Conservation (phyloP, 2,888 invertebrate species). For the Ariolimax columbianus region DNA sequence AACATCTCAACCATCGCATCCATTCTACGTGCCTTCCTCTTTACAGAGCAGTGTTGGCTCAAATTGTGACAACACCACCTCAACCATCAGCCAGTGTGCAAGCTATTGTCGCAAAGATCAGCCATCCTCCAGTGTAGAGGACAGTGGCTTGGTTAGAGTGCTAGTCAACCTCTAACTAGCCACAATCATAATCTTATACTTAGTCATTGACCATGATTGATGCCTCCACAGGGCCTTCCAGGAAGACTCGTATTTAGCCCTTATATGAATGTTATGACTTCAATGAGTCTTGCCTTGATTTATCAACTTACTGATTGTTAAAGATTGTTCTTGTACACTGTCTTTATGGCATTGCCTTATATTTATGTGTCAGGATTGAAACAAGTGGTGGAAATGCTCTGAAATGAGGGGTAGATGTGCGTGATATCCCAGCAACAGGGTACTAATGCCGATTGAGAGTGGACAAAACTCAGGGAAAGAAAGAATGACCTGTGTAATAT, state of each 20-base stretch:
- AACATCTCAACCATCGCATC: conserved; percentile 43
- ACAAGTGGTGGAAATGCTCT: background rate
- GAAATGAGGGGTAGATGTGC: background rate
- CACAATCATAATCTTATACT: background rate
- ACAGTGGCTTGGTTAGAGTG: conserved; percentile 43
- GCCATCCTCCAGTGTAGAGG: conserved; percentile 49
- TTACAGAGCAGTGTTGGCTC: conserved; percentile 38
- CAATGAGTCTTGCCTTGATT: conserved; percentile 19
- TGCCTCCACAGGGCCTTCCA: conserved; percentile 1
- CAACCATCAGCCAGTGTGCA: conserved; percentile 45
- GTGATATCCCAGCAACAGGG: background rate
- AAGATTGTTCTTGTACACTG: background rate
- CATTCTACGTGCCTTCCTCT: conserved; percentile 52
- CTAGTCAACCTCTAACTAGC: conserved; percentile 43
- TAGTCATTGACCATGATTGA: background rate
- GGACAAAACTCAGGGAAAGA: conserved; percentile 17
- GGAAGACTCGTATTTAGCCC: background rate
- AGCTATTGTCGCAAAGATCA: conserved; percentile 49
- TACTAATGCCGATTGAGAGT: background rate
- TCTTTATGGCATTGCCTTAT: conserved; percentile 22
- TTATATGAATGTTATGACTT: background rate
- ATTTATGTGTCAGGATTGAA: background rate
- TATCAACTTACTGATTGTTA: background rate
- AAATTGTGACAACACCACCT: conserved; percentile 12
- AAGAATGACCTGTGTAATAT: conserved; percentile 1